phyloP scores from a whole-genome alignment of 1,140 invertebrate species.

The Solen grandis region DNA sequence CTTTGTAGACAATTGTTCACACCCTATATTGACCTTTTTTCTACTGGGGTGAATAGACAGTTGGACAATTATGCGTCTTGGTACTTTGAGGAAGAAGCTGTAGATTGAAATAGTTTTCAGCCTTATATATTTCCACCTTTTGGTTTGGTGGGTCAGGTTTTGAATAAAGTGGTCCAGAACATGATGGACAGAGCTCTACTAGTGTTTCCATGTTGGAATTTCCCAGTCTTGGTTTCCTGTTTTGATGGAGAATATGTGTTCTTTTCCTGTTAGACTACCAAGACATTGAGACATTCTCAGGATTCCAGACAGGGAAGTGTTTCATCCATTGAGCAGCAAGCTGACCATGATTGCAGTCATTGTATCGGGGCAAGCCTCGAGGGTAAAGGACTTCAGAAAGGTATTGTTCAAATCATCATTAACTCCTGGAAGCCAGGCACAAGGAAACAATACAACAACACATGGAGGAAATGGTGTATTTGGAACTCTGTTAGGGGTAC shows the following conservation, averaged over 20 bases:
- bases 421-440: neutral
- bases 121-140: conserved; percentile 36
- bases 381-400: neutral
- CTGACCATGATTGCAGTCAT: neutral
- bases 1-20: conserved; percentile 1
- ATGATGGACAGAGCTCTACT: neutral
- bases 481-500: neutral
- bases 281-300: neutral
- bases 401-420: neutral
- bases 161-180: conserved; percentile 7
- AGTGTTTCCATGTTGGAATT: conserved; percentile 10
- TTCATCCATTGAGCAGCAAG: neutral
- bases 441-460: neutral
- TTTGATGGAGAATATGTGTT: neutral
- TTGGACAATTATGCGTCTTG: conserved; percentile 21
- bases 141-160: neutral
- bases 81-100: neutral
- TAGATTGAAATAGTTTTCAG: conserved; percentile 1
- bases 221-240: conserved; percentile 12
- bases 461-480: neutral
- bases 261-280: too few species aligned
- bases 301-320: neutral
- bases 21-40: conserved; percentile 41
- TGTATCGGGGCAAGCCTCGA: neutral
- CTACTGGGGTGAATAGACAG: conserved; percentile 33